A percentile compares a stretch with the other conserved stretches of the same genome.
Conservation (phyloP, 2,888 invertebrate genomes). For the Colostygia pectinataria region DNA sequence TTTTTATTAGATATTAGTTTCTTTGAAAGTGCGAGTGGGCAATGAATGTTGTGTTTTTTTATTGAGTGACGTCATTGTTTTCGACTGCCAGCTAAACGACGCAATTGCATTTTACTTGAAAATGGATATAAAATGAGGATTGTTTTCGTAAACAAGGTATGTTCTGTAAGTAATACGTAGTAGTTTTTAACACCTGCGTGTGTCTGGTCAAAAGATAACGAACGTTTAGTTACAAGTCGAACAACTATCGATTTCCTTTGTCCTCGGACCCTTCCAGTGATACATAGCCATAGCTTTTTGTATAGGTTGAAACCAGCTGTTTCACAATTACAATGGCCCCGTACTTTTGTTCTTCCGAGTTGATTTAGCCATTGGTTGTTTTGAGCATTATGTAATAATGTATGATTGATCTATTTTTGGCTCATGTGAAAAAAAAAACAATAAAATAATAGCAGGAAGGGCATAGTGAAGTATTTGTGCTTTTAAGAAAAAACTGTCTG, state of each 20-base stretch:
- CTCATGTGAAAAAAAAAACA: not conserved
- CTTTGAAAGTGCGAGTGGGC: conserved; percentile 52
- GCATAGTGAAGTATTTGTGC: not conserved
- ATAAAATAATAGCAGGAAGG: not conserved
- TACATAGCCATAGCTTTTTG: conserved; percentile 31
- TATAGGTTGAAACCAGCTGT: conserved; percentile 58
- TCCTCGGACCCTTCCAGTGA: conserved; percentile 63
- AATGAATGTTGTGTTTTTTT: conserved; percentile 62
- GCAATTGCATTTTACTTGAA: conserved; percentile 82
- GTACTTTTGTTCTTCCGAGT: not conserved
- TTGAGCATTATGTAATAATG: conserved; percentile 12
- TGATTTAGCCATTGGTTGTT: conserved; percentile 1
- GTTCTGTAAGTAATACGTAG: conserved; percentile 46
- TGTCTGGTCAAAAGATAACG: conserved; percentile 25
- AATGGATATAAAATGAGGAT: conserved; percentile 80
- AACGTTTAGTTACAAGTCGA: conserved; percentile 41
- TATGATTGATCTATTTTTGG: conserved; percentile 1
- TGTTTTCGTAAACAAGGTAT: conserved; percentile 67
- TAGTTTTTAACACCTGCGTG: conserved; percentile 32
- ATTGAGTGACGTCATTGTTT: conserved; percentile 84
- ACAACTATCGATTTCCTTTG: conserved; percentile 79
- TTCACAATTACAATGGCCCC: conserved; percentile 44
- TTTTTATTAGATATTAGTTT: conserved; percentile 44
- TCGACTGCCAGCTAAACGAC: conserved; percentile 83
- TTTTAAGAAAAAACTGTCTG: too few species aligned